These are phyloP conservation scores for Heterodera filipjevi DNA, from an alignment of 2,888 invertebrate genomes.

Conservation along the genomic window DNA sequence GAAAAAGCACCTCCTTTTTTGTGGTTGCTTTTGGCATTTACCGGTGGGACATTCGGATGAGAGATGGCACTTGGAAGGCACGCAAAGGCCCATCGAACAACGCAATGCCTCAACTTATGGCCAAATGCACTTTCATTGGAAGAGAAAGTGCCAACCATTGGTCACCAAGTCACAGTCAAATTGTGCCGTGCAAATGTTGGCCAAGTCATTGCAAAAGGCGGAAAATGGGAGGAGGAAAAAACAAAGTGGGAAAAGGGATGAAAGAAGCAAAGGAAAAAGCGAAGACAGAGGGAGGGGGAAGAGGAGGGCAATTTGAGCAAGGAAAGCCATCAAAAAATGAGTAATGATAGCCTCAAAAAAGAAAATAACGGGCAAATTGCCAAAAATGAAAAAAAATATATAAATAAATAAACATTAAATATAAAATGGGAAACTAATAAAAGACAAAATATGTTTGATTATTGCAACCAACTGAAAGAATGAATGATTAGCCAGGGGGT, in stretches of 20 bases:
- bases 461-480: too few species aligned
- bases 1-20: neutral
- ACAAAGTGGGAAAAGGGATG: neutral
- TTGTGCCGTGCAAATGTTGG: neutral
- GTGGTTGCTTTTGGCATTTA: neutral
- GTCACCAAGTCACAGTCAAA: neutral
- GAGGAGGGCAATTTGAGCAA: neutral
- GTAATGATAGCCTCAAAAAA: neutral
- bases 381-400: too few species aligned
- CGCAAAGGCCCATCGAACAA: slow-evolving; percentile 1
- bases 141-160: too few species aligned
- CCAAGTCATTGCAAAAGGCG: neutral
- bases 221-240: neutral
- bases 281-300: neutral
- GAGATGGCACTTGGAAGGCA: neutral
- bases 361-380: neutral
- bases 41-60: neutral
- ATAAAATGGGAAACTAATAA: too few species aligned
- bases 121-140: too few species aligned
- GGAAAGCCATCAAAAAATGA: neutral
- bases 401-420: too few species aligned
- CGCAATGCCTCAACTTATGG: neutral
- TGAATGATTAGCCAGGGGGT: too few species aligned
- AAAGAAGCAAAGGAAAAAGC: neutral
- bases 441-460: too few species aligned